Conservation (phyloP, 2,797 vertebrate species). For the Lates japonicus region DNA sequence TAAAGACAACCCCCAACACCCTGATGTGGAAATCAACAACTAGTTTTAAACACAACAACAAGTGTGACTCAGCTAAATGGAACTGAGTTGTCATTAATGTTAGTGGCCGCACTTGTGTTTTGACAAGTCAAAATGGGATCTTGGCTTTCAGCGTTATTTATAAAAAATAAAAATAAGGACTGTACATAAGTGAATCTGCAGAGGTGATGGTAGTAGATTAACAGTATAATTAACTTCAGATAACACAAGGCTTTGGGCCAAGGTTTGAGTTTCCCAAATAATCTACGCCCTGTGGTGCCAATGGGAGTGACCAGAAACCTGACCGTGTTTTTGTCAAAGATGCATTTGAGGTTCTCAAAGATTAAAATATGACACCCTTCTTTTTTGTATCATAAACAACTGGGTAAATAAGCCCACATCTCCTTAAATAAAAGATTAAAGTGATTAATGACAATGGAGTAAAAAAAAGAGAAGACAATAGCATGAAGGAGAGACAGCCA, state of each 20-base stretch:
- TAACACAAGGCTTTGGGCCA: background rate
- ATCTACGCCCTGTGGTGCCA: slow-evolving; percentile 22
- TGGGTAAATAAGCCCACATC: background rate
- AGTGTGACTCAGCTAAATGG: background rate
- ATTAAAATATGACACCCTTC: slow-evolving; percentile 60
- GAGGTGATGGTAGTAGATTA: background rate
- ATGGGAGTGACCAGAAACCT: slow-evolving; percentile 61
- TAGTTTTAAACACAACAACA: too few relatives aligned
- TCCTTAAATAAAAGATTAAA: slow-evolving; percentile 32
- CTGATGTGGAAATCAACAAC: background rate
- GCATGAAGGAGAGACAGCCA: background rate
- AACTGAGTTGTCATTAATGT: background rate
- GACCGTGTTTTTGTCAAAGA: slow-evolving; percentile 45
- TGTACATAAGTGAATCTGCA: background rate
- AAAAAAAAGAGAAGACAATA: slow-evolving; percentile 35
- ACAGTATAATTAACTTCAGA: background rate
- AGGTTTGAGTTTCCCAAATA: slow-evolving; percentile 39
- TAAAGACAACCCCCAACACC: background rate
- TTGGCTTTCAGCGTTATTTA: background rate
- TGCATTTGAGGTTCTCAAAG: slow-evolving; percentile 41
- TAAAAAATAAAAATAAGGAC: background rate
- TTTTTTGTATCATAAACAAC: slow-evolving; percentile 46
- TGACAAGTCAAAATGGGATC: background rate
- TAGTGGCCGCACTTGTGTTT: background rate
- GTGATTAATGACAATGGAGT: slow-evolving; percentile 37